Evolutionary conservation across 2,113 vertebrate genomes (phyloP).

Genomic region (Bujurquina vittata): DNA sequence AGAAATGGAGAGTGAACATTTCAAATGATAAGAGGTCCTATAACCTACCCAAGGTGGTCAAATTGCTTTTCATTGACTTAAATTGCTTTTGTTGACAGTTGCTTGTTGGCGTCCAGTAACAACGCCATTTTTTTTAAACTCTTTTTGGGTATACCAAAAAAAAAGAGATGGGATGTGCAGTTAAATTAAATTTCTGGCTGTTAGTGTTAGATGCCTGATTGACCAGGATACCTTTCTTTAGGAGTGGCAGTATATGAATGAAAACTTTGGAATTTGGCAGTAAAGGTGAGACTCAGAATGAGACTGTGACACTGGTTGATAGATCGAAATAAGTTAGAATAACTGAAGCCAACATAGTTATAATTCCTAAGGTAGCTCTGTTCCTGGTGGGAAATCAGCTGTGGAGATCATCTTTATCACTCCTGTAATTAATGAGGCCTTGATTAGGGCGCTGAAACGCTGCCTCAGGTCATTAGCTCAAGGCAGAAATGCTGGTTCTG

Average conservation of each 20-base stretch:
- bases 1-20: constrained; percentile 44
- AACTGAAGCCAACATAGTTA: background rate
- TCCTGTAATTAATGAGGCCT: constrained; percentile 57
- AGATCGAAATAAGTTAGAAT: background rate
- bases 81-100: constrained; percentile 57
- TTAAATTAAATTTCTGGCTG: constrained; percentile 16
- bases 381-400: constrained; percentile 53
- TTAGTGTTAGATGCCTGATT: constrained; percentile 29
- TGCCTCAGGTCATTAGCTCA: constrained; percentile 45
- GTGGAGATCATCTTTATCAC: constrained; percentile 55
- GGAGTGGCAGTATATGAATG: background rate
- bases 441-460: constrained; percentile 45
- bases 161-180: constrained; percentile 6
- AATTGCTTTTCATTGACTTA: constrained; percentile 51
- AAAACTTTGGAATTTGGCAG: background rate
- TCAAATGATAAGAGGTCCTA: constrained; percentile 34
- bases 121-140: too few species aligned
- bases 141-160: constrained; percentile 5
- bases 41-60: constrained; percentile 1
- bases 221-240: background rate
- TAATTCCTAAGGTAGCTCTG: constrained; percentile 5
- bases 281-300: background rate
- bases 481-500: constrained; percentile 14
- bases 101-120: background rate
- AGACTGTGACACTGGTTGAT: background rate